These are phyloP conservation scores for Hippoglossus hippoglossus DNA, from an alignment of 2,797 vertebrate genomes.

Conservation along the genomic window DNA sequence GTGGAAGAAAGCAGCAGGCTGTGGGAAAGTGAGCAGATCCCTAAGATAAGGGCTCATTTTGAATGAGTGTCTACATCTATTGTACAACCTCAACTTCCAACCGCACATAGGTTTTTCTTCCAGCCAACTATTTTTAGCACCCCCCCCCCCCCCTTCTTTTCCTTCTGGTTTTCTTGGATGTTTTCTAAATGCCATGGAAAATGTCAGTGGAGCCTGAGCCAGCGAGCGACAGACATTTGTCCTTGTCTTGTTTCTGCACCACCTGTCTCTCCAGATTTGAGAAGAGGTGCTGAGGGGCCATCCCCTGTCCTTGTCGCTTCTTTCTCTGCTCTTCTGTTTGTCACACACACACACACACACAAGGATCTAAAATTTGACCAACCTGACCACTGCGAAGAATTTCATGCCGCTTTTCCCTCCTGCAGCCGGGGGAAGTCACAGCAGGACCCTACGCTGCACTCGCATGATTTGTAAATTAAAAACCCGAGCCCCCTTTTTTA, in stretches of 20 bases:
- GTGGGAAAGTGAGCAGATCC: constrained; percentile 26
- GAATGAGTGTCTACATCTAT: constrained; percentile 29
- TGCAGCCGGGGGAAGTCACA: constrained; percentile 1
- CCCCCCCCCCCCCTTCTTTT: no score
- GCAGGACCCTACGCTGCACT: constrained; percentile 19
- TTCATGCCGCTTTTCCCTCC: constrained; percentile 10
- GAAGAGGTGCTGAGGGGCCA: constrained; percentile 58
- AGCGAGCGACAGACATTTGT: constrained; percentile 66
- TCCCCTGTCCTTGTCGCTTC: constrained; percentile 51
- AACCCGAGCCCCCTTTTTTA: constrained; percentile 45
- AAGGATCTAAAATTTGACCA: constrained; percentile 1
- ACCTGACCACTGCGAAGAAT: constrained; percentile 2
- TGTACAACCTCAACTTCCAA: constrained; percentile 25
- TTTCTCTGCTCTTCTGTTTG: constrained; percentile 32
- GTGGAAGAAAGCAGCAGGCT: constrained; percentile 12
- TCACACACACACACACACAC: constrained; percentile 4
- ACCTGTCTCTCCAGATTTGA: constrained; percentile 68
- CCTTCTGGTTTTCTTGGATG: constrained; percentile 45
- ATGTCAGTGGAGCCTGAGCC: constrained; percentile 65
- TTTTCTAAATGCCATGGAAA: constrained; percentile 76
- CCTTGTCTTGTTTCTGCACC: constrained; percentile 70
- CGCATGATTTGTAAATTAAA: constrained; percentile 61
- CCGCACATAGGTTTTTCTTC: constrained; percentile 32
- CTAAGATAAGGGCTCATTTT: constrained; percentile 28
- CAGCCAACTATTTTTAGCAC: constrained; percentile 46